Conservation (phyloP, 2,113 vertebrate genomes). For the Paradoxurus hermaphroditus region DNA sequence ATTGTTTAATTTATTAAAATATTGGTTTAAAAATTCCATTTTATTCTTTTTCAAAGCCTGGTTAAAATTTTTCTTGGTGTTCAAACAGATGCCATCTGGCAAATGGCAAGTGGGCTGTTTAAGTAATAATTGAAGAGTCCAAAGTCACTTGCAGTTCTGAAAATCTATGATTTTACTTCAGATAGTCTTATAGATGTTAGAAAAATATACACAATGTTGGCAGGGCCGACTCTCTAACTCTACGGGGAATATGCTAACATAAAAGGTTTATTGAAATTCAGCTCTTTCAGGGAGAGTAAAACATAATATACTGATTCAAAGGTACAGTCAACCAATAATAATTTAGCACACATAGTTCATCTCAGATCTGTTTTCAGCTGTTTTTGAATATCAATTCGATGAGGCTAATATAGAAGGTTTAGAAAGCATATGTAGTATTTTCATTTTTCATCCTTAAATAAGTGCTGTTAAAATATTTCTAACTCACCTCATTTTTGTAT, state of each 20-base stretch:
- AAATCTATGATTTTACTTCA: slow-evolving; percentile 42
- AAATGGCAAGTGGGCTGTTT: not conserved
- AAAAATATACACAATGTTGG: not conserved
- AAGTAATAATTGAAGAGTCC: not conserved
- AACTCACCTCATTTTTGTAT: slow-evolving; percentile 20
- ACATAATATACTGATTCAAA: slow-evolving; percentile 14
- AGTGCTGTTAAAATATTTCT: slow-evolving; percentile 22
- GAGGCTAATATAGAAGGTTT: not conserved
- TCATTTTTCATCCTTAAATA: slow-evolving; percentile 46
- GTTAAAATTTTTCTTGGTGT: not conserved
- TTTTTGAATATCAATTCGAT: slow-evolving; percentile 19
- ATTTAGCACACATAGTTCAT: slow-evolving; percentile 26
- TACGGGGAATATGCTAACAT: not conserved
- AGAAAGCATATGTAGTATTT: not conserved
- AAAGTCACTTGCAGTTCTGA: not conserved
- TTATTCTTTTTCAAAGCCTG: not conserved
- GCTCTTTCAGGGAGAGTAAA: slow-evolving; percentile 36
- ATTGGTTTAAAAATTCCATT: not conserved
- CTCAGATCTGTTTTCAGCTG: slow-evolving; percentile 29
- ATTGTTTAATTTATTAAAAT: not conserved
- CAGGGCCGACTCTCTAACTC: not conserved
- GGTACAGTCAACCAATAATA: slow-evolving; percentile 15
- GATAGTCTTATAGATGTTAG: slow-evolving; percentile 3
- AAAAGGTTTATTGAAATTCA: slow-evolving; percentile 49
- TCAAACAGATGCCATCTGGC: not conserved